Conservation (phyloP, 1,140 invertebrate genomes). For the Palaemon carinicauda region DNA sequence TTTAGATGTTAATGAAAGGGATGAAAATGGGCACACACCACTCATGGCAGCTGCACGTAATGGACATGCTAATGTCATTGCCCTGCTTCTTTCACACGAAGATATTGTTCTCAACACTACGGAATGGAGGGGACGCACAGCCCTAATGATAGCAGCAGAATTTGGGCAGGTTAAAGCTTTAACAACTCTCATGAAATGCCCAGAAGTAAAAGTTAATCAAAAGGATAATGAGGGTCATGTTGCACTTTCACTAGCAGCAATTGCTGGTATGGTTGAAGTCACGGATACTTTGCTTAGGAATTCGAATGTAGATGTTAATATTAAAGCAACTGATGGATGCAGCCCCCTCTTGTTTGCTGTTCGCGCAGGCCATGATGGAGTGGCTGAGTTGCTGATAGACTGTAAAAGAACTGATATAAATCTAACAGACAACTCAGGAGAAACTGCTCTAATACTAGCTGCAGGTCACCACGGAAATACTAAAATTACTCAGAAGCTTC, state of each 20-base stretch:
- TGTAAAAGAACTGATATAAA: slow-evolving; percentile 37
- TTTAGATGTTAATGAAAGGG: slow-evolving; percentile 54
- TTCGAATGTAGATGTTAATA: slow-evolving; percentile 87
- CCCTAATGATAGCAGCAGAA: slow-evolving; percentile 91
- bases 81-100: slow-evolving; percentile 46
- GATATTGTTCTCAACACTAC: slow-evolving; percentile 24
- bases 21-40: slow-evolving; percentile 53
- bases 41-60: slow-evolving; percentile 55
- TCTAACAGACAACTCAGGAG: slow-evolving; percentile 28
- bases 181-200: slow-evolving; percentile 25
- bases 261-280: slow-evolving; percentile 65
- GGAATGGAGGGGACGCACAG: slow-evolving; percentile 84
- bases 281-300: slow-evolving; percentile 84
- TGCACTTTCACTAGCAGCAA: slow-evolving; percentile 41
- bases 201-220: slow-evolving; percentile 49
- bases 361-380: slow-evolving; percentile 41
- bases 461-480: slow-evolving; percentile 51
- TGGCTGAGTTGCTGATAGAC: slow-evolving; percentile 54
- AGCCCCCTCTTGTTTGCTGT: slow-evolving; percentile 50
- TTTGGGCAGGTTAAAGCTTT: slow-evolving; percentile 75
- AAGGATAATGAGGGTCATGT: slow-evolving; percentile 46
- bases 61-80: slow-evolving; percentile 45
- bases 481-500: slow-evolving; percentile 10
- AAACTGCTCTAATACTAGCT: slow-evolving; percentile 45
- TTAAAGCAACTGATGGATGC: slow-evolving; percentile 67